phyloP scores from a whole-genome alignment of 2,797 vertebrate genomes.

The Trachops cirrhosus region DNA sequence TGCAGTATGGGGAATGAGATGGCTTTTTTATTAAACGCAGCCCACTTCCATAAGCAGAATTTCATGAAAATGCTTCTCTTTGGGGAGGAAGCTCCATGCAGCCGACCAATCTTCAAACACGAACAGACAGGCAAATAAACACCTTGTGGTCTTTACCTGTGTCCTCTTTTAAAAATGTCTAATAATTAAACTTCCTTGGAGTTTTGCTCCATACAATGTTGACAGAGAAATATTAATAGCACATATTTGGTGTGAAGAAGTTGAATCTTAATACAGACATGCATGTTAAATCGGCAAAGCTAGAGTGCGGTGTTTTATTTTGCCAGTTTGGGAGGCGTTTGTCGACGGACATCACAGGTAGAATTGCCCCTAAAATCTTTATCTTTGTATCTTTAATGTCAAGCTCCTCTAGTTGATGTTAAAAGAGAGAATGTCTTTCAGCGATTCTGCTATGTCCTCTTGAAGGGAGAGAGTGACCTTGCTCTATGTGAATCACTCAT shows the following conservation, averaged over 20 bases:
- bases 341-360: background rate
- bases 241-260: background rate
- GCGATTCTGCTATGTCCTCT: background rate
- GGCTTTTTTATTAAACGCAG: constrained; percentile 64
- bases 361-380: background rate
- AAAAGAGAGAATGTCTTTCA: background rate
- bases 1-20: constrained; percentile 54
- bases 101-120: background rate
- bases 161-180: background rate
- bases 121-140: background rate
- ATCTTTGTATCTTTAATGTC: background rate
- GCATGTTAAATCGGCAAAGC: background rate
- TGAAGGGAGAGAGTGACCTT: background rate
- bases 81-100: background rate
- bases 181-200: background rate
- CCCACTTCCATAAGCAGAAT: constrained; percentile 48
- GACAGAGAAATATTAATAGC: background rate
- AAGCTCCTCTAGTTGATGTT: background rate
- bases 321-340: background rate
- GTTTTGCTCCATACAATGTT: background rate
- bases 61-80: constrained; percentile 68
- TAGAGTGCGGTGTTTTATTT: background rate
- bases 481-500: background rate
- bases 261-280: background rate
- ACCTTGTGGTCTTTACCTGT: background rate